Conservation (phyloP, 2,888 invertebrate species). For the Drosophila niveifrons region DNA sequence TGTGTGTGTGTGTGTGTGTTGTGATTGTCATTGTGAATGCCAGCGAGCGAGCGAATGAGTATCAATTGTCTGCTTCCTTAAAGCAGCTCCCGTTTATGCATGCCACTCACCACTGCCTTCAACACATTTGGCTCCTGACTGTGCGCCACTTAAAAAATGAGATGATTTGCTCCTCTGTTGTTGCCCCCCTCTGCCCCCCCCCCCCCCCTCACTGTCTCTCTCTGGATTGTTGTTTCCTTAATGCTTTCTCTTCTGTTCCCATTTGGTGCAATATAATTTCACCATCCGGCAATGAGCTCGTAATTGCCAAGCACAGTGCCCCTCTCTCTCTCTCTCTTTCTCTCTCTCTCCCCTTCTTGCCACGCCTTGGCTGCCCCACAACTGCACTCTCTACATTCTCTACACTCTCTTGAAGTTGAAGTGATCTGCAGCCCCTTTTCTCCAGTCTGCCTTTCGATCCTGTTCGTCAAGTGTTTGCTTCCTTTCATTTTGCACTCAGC, state of each 20-base stretch:
- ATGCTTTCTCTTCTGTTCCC: slow-evolving; percentile 76
- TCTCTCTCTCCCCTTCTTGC: neutral
- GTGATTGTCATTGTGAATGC: slow-evolving; percentile 31
- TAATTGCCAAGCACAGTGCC: slow-evolving; percentile 47
- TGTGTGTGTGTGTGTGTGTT: slow-evolving; percentile 1
- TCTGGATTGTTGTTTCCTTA: slow-evolving; percentile 46
- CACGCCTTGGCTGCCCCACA: neutral
- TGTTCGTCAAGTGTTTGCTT: slow-evolving; percentile 68
- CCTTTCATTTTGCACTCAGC: slow-evolving; percentile 44
- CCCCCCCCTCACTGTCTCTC: neutral
- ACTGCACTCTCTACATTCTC: too few species aligned
- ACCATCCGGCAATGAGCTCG: slow-evolving; percentile 67
- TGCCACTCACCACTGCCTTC: slow-evolving; percentile 55
- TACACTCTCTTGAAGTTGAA: neutral
- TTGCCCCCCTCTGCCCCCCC: slow-evolving; percentile 6
- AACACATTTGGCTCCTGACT: slow-evolving; percentile 54
- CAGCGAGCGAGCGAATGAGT: slow-evolving; percentile 27
- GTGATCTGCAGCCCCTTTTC: slow-evolving; percentile 25
- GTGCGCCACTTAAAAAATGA: slow-evolving; percentile 56
- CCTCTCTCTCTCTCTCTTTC: neutral
- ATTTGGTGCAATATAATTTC: slow-evolving; percentile 64
- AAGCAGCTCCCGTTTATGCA: slow-evolving; percentile 49
- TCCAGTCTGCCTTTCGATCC: slow-evolving; percentile 48
- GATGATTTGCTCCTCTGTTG: slow-evolving; percentile 1
- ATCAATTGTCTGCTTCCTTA: slow-evolving; percentile 60